A percentile compares a stretch with the other conserved stretches of the same genome.
phyloP scores from a whole-genome alignment of 1,140 invertebrate species.

The Zelostemma sp. region DNA sequence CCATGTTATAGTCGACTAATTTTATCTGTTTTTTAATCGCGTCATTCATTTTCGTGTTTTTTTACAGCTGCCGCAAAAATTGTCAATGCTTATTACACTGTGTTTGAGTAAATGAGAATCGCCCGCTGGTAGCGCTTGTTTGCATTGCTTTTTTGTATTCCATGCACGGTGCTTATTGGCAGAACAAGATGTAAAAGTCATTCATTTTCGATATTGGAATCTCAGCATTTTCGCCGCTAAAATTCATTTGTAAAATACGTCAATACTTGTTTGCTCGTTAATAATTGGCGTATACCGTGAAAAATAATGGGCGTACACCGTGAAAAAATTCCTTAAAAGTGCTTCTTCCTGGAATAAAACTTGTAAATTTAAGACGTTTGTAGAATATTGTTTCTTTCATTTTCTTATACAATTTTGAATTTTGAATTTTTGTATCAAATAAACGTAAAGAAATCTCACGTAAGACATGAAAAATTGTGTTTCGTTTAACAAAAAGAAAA shows the following conservation, averaged over 20 bases:
- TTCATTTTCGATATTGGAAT: not conserved
- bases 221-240: not conserved
- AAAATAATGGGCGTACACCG: not conserved
- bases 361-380: not conserved
- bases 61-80: no score
- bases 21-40: no score
- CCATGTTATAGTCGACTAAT: not conserved
- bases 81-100: no score
- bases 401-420: not conserved
- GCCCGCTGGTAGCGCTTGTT: no score
- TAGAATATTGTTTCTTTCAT: constrained; percentile 5
- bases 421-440: not conserved
- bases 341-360: constrained; percentile 3
- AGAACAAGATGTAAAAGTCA: not conserved
- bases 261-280: constrained; percentile 10
- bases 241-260: not conserved
- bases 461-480: no score
- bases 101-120: no score
- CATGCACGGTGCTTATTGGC: not conserved
- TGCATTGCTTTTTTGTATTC: no score
- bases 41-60: no score
- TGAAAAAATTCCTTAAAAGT: constrained; percentile 1
- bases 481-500: no score
- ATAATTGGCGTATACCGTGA: not conserved
- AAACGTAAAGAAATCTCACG: constrained; percentile 3